Conservation (phyloP, 2,888 invertebrate species). For the Bruchidius siliquastri region DNA sequence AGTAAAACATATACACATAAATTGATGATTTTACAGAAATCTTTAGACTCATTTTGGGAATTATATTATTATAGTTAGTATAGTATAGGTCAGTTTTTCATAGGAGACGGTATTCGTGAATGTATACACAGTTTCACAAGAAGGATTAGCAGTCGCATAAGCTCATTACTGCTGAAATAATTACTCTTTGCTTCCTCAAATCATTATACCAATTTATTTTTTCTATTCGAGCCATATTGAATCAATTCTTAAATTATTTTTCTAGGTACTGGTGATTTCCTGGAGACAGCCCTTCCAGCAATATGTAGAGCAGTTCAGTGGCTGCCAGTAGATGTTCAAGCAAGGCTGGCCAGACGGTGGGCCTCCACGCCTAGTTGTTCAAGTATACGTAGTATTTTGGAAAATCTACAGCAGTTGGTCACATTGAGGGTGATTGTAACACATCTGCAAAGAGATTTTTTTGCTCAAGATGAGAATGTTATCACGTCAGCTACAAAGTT, state of each 20-base stretch:
- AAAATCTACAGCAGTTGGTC: constrained; percentile 82
- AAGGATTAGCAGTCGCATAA: too few species aligned
- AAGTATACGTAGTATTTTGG: constrained; percentile 61
- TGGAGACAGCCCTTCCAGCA: constrained; percentile 77
- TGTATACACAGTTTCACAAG: too few species aligned
- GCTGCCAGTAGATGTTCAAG: constrained; percentile 71
- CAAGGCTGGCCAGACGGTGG: constrained; percentile 76
- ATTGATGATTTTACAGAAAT: too few species aligned
- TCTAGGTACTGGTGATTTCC: constrained; percentile 67
- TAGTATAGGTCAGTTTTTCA: too few species aligned
- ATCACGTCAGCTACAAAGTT: constrained; percentile 83
- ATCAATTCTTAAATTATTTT: not conserved
- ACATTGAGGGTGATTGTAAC: constrained; percentile 79
- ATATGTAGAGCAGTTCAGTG: constrained; percentile 72
- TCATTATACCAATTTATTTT: too few species aligned
- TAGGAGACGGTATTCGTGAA: too few species aligned
- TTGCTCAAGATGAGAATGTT: constrained; percentile 78
- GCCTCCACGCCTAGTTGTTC: constrained; percentile 56
- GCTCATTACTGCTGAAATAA: too few species aligned
- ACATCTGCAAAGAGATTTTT: constrained; percentile 65
- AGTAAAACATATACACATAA: too few species aligned
- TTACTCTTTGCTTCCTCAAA: too few species aligned
- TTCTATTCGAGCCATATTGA: not conserved
- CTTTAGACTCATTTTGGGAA: too few species aligned
- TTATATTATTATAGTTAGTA: too few species aligned